A percentile compares a stretch with the other conserved stretches of the same genome.
phyloP scores from a whole-genome alignment of 1,140 invertebrate genomes.

The Drosophila repletoides region DNA sequence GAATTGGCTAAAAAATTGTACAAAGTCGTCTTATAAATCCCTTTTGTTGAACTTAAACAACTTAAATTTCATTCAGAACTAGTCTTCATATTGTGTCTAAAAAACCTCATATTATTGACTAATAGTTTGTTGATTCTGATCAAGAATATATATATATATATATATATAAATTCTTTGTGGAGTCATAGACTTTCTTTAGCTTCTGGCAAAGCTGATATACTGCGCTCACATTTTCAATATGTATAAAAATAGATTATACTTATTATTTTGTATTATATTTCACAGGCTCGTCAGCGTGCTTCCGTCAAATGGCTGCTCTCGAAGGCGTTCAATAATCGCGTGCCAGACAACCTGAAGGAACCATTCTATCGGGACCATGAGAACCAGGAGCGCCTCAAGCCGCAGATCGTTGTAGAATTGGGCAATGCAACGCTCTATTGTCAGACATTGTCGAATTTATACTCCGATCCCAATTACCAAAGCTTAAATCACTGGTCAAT shows the following conservation, averaged over 20 bases:
- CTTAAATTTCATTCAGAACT: no score
- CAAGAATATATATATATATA: no score
- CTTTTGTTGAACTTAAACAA: no score
- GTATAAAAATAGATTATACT: background rate
- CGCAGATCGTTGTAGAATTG: slow-evolving; percentile 94
- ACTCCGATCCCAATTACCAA: slow-evolving; percentile 97
- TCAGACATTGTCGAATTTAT: slow-evolving; percentile 96
- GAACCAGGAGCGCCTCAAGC: slow-evolving; percentile 96
- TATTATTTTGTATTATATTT: background rate
- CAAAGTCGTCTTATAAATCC: no score
- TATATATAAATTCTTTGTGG: no score
- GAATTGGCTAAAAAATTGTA: no score
- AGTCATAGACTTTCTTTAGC: no score
- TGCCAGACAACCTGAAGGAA: slow-evolving; percentile 96
- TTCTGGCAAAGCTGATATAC: no score
- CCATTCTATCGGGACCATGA: slow-evolving; percentile 98
- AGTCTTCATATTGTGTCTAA: no score
- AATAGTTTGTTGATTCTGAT: no score
- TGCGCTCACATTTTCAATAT: no score
- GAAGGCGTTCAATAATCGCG: slow-evolving; percentile 97
- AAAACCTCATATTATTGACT: no score
- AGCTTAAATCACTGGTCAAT: slow-evolving; percentile 97
- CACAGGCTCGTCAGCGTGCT: slow-evolving; percentile 97
- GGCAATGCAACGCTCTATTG: slow-evolving; percentile 98
- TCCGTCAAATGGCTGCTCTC: slow-evolving; percentile 98